Conservation (phyloP, 1,140 invertebrate genomes). For the Formica selysi region DNA sequence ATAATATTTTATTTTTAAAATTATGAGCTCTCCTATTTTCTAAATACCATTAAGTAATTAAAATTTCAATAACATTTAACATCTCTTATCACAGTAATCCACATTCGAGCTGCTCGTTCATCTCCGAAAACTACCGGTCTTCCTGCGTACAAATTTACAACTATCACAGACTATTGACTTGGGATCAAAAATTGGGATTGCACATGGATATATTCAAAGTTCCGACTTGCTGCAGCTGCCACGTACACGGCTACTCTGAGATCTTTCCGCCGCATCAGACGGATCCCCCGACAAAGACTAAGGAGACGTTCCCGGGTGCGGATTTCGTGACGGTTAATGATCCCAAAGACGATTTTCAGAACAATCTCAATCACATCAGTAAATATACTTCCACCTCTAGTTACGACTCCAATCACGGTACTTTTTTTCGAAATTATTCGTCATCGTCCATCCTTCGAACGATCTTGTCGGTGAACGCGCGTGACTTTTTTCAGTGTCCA, state of each 20-base stretch:
- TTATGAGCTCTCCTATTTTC: neutral
- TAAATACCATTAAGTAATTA: neutral
- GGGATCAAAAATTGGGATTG: slow-evolving; percentile 93
- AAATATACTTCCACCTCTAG: slow-evolving; percentile 67
- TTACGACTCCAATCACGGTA: slow-evolving; percentile 74
- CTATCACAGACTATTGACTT: slow-evolving; percentile 94
- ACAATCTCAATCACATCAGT: slow-evolving; percentile 67
- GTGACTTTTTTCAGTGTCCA: slow-evolving; percentile 61
- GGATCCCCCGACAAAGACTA: slow-evolving; percentile 78
- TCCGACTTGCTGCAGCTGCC: slow-evolving; percentile 94
- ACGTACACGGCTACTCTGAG: slow-evolving; percentile 92
- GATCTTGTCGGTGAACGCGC: neutral
- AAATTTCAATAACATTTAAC: neutral
- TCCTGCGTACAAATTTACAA: slow-evolving; percentile 95
- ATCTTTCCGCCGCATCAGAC: slow-evolving; percentile 88
- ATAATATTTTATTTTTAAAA: neutral
- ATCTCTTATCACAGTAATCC: slow-evolving; percentile 88
- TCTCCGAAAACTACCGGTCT: slow-evolving; percentile 93
- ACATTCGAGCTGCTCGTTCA: slow-evolving; percentile 91
- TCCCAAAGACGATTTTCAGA: slow-evolving; percentile 75
- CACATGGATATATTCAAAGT: slow-evolving; percentile 96
- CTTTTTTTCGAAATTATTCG: neutral
- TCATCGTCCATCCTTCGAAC: neutral
- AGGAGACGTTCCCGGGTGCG: slow-evolving; percentile 83
- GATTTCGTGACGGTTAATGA: slow-evolving; percentile 79